Percentiles rank a stretch among this genome's conserved stretches.
These are phyloP conservation scores for Theristicus caerulescens DNA, from an alignment of 2,113 vertebrate species.

Conservation along the genomic window DNA sequence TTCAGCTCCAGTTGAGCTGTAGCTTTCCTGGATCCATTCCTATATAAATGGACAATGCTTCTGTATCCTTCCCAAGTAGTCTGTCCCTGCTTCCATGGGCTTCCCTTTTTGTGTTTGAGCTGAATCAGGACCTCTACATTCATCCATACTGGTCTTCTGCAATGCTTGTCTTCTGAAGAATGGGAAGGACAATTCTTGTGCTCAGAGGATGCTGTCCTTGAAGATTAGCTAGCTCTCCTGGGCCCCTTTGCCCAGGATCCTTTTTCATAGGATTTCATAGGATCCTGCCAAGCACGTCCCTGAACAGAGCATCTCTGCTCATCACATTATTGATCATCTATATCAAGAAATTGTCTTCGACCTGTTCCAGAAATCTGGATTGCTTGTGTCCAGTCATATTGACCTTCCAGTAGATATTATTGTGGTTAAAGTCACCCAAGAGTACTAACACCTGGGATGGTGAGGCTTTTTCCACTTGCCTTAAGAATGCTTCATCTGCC, in stretches of 20 bases:
- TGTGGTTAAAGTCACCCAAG: not conserved
- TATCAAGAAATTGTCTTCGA: not conserved
- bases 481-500: not conserved
- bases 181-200: not conserved
- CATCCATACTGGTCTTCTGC: not conserved
- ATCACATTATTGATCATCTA: not conserved
- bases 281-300: not conserved
- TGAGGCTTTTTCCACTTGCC: not conserved
- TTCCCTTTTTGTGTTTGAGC: not conserved
- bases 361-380: not conserved
- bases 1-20: not conserved
- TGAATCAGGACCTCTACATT: not conserved
- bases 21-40: not conserved
- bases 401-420: not conserved
- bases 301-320: not conserved
- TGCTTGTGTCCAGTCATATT: not conserved
- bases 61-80: not conserved
- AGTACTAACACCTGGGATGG: not conserved
- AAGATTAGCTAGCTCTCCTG: not conserved
- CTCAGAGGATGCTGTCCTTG: not conserved
- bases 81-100: not conserved
- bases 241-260: not conserved
- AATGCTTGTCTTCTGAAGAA: not conserved
- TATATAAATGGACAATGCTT: not conserved
- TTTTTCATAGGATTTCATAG: no score